Conservation (phyloP, 2,888 invertebrate species). For the Autographa gamma region DNA sequence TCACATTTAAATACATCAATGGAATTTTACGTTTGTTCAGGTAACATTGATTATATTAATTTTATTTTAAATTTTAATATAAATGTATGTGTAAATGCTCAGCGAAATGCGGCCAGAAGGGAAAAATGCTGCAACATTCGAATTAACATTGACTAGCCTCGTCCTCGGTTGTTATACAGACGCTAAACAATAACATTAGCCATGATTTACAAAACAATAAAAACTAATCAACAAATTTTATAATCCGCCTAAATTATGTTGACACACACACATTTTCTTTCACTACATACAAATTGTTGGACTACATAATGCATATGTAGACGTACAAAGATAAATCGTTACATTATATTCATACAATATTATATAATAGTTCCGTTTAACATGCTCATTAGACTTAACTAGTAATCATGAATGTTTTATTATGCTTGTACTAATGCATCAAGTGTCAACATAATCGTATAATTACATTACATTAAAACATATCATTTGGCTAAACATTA, state of each 20-base stretch:
- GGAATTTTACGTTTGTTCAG: slow-evolving; percentile 72
- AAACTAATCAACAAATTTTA: slow-evolving; percentile 81
- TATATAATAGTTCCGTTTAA: slow-evolving; percentile 17
- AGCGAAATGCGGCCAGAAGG: slow-evolving; percentile 74
- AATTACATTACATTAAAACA: slow-evolving; percentile 62
- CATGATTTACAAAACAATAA: slow-evolving; percentile 68
- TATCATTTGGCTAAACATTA: slow-evolving; percentile 72
- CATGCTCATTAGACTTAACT: slow-evolving; percentile 37
- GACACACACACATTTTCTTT: slow-evolving; percentile 54
- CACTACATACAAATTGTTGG: slow-evolving; percentile 48
- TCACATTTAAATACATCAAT: slow-evolving; percentile 77
- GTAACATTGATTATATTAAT: slow-evolving; percentile 61
- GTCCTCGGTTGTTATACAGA: slow-evolving; percentile 45
- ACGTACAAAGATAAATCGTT: slow-evolving; percentile 37
- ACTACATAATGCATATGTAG: slow-evolving; percentile 45
- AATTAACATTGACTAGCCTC: slow-evolving; percentile 69
- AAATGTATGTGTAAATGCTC: slow-evolving; percentile 72
- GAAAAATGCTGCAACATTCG: slow-evolving; percentile 65
- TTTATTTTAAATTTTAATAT: slow-evolving; percentile 52
- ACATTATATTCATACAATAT: slow-evolving; percentile 37
- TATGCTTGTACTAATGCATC: slow-evolving; percentile 50
- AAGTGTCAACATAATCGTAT: slow-evolving; percentile 56
- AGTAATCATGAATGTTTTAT: slow-evolving; percentile 49
- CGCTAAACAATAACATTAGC: slow-evolving; percentile 57
- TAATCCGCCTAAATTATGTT: slow-evolving; percentile 56